A percentile compares a stretch with the other conserved stretches of the same genome.
phyloP scores from a whole-genome alignment of 2,797 vertebrate genomes.

The Lutjanus campechanus region DNA sequence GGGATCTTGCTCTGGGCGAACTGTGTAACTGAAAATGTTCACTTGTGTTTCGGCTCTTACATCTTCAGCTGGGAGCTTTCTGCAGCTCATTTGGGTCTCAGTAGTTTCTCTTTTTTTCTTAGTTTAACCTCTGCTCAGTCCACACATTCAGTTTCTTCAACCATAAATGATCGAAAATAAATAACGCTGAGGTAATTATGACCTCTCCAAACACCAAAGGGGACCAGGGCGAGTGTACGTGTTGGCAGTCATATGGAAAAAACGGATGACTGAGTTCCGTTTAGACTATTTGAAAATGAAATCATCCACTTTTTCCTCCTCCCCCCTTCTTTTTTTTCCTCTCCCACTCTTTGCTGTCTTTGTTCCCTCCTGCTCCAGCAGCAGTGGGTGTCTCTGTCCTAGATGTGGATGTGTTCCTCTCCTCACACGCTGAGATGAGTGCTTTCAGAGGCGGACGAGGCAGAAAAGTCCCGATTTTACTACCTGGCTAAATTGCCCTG shows the following conservation, averaged over 20 bases:
- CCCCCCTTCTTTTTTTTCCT: background rate
- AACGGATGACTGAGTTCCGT: slow-evolving; percentile 36
- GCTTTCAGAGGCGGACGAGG: slow-evolving; percentile 76
- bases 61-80: slow-evolving; percentile 21
- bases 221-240: background rate
- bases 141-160: background rate
- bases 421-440: slow-evolving; percentile 77
- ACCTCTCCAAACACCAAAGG: slow-evolving; percentile 8
- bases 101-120: background rate
- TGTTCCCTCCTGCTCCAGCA: slow-evolving; percentile 47
- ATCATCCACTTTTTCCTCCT: slow-evolving; percentile 20
- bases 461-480: slow-evolving; percentile 70
- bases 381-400: slow-evolving; percentile 72
- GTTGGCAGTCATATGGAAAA: slow-evolving; percentile 39
- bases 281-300: slow-evolving; percentile 61
- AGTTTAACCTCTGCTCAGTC: slow-evolving; percentile 1
- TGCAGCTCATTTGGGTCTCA: slow-evolving; percentile 17
- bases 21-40: slow-evolving; percentile 17
- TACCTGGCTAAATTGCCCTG: slow-evolving; percentile 81
- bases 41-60: slow-evolving; percentile 22
- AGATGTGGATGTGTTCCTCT: slow-evolving; percentile 76
- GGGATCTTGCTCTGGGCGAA: slow-evolving; percentile 36
- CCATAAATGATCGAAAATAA: slow-evolving; percentile 17
- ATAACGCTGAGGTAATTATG: slow-evolving; percentile 18
- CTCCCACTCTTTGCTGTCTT: slow-evolving; percentile 31